phyloP scores from a whole-genome alignment of 1,140 invertebrate genomes.

The Drosophila tsacasi region DNA sequence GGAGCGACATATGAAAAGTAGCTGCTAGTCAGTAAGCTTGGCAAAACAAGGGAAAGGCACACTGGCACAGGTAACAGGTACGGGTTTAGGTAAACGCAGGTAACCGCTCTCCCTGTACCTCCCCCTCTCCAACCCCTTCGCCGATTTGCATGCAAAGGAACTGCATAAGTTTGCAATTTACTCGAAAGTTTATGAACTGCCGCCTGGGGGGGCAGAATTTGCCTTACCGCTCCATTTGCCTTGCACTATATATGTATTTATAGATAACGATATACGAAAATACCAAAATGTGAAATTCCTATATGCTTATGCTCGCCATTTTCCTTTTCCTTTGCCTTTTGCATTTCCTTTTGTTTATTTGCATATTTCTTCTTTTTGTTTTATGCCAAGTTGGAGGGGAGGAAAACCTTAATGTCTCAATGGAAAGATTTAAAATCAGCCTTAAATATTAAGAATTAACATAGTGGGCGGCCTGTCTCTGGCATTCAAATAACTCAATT shows the following conservation, averaged over 20 bases:
- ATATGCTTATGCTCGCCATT: conserved; percentile 19
- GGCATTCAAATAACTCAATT: conserved; percentile 39
- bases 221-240: conserved; percentile 3
- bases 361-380: conserved; percentile 6
- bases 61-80: neutral
- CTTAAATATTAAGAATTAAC: too few relatives aligned
- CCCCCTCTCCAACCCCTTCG: neutral
- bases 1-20: conserved; percentile 54
- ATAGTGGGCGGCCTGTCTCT: too few relatives aligned
- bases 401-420: neutral
- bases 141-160: conserved; percentile 61
- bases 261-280: conserved; percentile 41
- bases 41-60: conserved; percentile 12
- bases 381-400: neutral
- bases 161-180: conserved; percentile 65
- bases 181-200: conserved; percentile 63
- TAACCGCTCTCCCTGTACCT: conserved; percentile 2
- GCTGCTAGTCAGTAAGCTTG: conserved; percentile 49
- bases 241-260: conserved; percentile 39
- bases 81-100: conserved; percentile 8
- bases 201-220: conserved; percentile 2
- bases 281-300: conserved; percentile 15
- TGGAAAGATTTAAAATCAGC: neutral
- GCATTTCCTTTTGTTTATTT: conserved; percentile 17
- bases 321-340: neutral